Conservation (phyloP, 2,113 vertebrate genomes). For the Gymnogyps californianus region DNA sequence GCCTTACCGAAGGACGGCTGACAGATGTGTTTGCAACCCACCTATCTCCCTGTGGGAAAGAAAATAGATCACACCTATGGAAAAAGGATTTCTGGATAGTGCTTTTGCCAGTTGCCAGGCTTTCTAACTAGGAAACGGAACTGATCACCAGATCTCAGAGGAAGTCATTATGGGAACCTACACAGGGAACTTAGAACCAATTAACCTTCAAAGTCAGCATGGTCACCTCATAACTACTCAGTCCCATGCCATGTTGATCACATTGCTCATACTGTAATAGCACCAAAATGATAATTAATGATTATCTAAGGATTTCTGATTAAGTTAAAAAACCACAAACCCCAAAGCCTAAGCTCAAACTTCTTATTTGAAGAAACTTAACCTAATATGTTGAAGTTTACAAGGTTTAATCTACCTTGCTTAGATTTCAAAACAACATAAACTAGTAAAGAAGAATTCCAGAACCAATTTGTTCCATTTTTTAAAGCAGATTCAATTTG, state of each 20-base stretch:
- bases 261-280: background rate
- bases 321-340: background rate
- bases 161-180: constrained; percentile 12
- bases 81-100: background rate
- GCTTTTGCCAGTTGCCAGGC: background rate
- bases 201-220: constrained; percentile 5
- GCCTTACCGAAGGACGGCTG: background rate
- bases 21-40: background rate
- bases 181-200: background rate
- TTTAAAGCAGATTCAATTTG: background rate
- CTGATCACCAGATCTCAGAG: background rate
- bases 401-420: background rate
- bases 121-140: background rate
- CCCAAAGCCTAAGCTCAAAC: background rate
- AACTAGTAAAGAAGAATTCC: background rate
- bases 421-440: background rate
- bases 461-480: background rate
- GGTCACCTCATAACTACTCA: background rate
- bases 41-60: background rate
- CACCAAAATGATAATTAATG: background rate
- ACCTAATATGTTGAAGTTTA: background rate
- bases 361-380: background rate
- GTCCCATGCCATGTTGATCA: background rate
- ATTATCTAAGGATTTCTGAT: background rate
- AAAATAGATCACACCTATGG: background rate